These are phyloP conservation scores for Apostichopus leukothele DNA, from an alignment of 53 echinoderm and acorn worm species.

Conservation along the genomic window DNA sequence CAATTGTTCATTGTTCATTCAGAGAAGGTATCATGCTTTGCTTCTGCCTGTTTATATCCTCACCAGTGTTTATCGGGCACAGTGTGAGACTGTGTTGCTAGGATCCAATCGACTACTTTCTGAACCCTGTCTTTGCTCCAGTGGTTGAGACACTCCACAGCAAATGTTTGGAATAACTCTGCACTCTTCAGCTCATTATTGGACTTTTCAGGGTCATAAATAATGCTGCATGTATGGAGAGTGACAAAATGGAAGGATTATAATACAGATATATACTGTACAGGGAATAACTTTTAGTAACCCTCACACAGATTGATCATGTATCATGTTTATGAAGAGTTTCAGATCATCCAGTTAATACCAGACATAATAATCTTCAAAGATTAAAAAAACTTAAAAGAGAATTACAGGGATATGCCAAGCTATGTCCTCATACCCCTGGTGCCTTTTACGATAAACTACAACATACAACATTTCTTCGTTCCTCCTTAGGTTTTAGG, in stretches of 20 bases:
- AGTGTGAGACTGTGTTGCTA: conserved; percentile 63
- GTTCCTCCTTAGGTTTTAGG: no score
- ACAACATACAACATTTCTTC: no score
- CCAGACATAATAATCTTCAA: no score
- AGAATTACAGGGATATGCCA: no score
- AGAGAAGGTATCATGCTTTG: no score
- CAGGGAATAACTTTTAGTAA: neutral
- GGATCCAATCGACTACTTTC: conserved; percentile 61
- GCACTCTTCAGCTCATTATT: conserved; percentile 85
- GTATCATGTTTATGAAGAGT: no score
- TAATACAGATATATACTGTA: neutral
- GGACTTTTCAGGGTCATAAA: conserved; percentile 71
- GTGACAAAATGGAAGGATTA: neutral
- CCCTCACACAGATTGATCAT: neutral
- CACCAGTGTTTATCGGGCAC: neutral
- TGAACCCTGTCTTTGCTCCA: conserved; percentile 21
- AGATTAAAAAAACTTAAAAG: no score
- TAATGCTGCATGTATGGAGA: conserved; percentile 53
- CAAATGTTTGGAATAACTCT: conserved; percentile 65
- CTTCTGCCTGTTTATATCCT: neutral
- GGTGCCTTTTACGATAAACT: no score
- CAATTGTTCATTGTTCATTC: no score
- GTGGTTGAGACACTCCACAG: conserved; percentile 49
- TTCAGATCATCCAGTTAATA: no score
- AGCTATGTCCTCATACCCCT: no score